Conservation (phyloP, 2,797 vertebrate species). For the Nothura maculosa region DNA sequence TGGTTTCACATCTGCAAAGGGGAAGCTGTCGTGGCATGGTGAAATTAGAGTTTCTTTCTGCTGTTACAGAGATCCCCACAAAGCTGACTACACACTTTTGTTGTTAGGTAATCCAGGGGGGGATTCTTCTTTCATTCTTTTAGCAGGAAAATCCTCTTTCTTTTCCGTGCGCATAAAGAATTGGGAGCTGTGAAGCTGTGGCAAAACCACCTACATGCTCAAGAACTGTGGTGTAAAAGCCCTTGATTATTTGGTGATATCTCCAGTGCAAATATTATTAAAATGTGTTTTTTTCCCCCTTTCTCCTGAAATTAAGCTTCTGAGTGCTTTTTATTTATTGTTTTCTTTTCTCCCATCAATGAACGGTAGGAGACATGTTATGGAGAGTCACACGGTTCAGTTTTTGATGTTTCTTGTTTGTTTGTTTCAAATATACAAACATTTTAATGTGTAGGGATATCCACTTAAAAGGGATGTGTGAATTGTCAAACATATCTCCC, state of each 20-base stretch:
- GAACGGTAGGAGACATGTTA: neutral
- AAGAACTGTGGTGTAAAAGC: neutral
- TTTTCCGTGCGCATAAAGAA: neutral
- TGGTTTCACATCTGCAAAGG: neutral
- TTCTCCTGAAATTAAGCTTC: neutral
- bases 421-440: neutral
- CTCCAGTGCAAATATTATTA: neutral
- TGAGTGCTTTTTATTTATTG: neutral
- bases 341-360: neutral
- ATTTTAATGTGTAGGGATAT: neutral
- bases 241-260: neutral
- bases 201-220: neutral
- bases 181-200: accelerated
- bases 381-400: neutral
- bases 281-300: neutral
- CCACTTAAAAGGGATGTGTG: neutral
- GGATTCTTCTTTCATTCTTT: neutral
- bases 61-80: neutral
- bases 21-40: neutral
- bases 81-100: conserved; percentile 10
- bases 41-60: neutral
- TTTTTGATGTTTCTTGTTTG: neutral
- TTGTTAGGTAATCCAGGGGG: neutral
- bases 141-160: neutral
- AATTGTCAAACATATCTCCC: neutral